A percentile compares a stretch with the other conserved stretches of the same genome.
phyloP scores from a whole-genome alignment of 2,797 vertebrate species.

The Moxostoma hubbsi region DNA sequence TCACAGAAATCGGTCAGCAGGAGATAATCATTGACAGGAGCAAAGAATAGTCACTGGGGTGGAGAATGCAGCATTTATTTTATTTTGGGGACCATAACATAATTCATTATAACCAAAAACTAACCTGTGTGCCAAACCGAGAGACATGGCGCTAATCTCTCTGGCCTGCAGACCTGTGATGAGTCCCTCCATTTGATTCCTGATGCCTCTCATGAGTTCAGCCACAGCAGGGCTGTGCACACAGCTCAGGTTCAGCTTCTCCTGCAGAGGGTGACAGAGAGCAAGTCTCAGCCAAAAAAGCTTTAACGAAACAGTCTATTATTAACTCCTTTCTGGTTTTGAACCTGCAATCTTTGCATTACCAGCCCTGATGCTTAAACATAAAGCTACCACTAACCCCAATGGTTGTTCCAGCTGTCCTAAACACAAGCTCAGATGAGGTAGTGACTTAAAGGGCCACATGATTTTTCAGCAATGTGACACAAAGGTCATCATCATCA shows the following conservation, averaged over 20 bases:
- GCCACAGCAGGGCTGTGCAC: conserved; percentile 93
- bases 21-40: conserved; percentile 71
- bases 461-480: conserved; percentile 56
- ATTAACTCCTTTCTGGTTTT: background rate
- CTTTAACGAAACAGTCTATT: too few relatives aligned
- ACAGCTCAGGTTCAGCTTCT: conserved; percentile 93
- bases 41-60: background rate
- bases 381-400: too few relatives aligned
- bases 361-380: background rate
- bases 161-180: conserved; percentile 91
- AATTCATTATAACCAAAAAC: background rate
- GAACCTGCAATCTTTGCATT: background rate
- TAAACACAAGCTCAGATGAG: conserved; percentile 58
- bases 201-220: conserved; percentile 96
- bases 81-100: too few relatives aligned
- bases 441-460: conserved; percentile 60
- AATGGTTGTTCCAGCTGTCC: background rate
- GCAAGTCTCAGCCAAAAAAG: too few relatives aligned
- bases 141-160: conserved; percentile 96
- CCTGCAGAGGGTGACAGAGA: conserved; percentile 74
- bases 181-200: conserved; percentile 91
- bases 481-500: conserved; percentile 58
- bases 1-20: conserved; percentile 72
- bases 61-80: too few relatives aligned
- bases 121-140: conserved; percentile 96